Base-by-base conservation (phyloP, 2,113 vertebrate genomes). In the Percina caprodes region DNA sequence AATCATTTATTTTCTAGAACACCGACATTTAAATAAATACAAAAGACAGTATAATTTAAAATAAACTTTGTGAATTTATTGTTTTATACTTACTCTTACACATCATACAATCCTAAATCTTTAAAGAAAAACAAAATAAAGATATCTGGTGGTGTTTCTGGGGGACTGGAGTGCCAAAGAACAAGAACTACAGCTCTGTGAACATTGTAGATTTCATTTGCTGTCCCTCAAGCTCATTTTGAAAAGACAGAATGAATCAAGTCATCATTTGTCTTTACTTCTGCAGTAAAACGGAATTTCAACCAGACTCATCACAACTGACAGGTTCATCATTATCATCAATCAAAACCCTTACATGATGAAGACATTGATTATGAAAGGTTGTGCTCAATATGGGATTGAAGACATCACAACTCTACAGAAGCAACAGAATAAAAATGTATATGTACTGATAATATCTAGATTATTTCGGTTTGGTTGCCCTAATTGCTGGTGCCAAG, bases 1-100 rank as follows among this genome's bases (percentile, higher is more conserved):
- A 18, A 19, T 19, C 6, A 51, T 23, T 42, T 24, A 16, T 46
- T 26, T 12, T 49, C 23, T 14, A 4, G 15, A 51, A 51, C 49
- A 21, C 16, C 5, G 33, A 52, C 19, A 21, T 24, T 5, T 4
- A 68, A 21, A 56, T 19, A 45, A 89, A 89, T 51, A 91, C 73
- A 85, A 81, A 91, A 90, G 65, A 92, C 89, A 83, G 52, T 87
- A 46, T 93, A 91, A 91, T 95, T 94, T 95, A 95, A 96, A 96
- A 96, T 96, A 96, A 95, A 95, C 95, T 95, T 95, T 95, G 94
- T 94, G 92, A 95, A 94, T 96, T 95, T 95, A 95, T 96, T 96
- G 93, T 92, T 94, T 94, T 94, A 93, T 93, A 92, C 93, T 93
- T 92, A 93, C 86, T 94, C 90, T 91, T 95, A 94, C 93, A 95